Base-by-base conservation (phyloP, 2,888 invertebrate species). In the Papilio protenor region DNA sequence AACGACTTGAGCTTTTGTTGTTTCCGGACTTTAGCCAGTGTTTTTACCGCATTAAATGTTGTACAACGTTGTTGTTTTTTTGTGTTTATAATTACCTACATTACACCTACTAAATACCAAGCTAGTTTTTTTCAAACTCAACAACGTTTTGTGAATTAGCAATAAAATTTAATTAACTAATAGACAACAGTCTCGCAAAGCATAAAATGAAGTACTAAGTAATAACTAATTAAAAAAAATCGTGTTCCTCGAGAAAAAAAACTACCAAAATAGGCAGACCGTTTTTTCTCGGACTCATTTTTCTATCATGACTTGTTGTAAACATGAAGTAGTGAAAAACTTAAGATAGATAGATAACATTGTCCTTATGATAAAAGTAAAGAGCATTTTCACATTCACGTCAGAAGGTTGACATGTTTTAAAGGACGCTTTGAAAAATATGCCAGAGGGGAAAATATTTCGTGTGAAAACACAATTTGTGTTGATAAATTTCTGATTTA, bases 361-460 rank as follows among this genome's bases (percentile, higher is more conserved):
- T 73, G 59, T 59, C 16, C 45, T 40, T 6, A 8, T 10, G 18
- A 23, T 12, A 11, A 57, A 47, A 59, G 59, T 57, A 23, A 73
- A 73, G 45, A 73, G 73, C 45, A 73, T 73, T 59, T 59, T 73
- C 45, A 8, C 59, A 47, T 73, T 73, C 21, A 59, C 45, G 73
- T 57, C 59, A 73, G 33, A 59, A 10, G 45, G 45, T 59, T 59
- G 59, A 73, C n/a, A 12, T 73, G 59, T 45, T 69, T 69, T 69
- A 69, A 69, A 69, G 66, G 21, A 21, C 45, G 66, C 45, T 69
- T 45, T 69, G 66, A 69, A 45, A 69, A 21, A 45, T 69, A 69
- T 45, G 5, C 45, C n/a, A 45, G 12, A 69, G 45, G 21, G 45
- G 45, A 12, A 16, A 69, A 69, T 69, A 69, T 45, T 69, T 69